Evolutionary conservation across 1,140 invertebrate species (phyloP).

Genomic region (Drosophila grimshawi): DNA sequence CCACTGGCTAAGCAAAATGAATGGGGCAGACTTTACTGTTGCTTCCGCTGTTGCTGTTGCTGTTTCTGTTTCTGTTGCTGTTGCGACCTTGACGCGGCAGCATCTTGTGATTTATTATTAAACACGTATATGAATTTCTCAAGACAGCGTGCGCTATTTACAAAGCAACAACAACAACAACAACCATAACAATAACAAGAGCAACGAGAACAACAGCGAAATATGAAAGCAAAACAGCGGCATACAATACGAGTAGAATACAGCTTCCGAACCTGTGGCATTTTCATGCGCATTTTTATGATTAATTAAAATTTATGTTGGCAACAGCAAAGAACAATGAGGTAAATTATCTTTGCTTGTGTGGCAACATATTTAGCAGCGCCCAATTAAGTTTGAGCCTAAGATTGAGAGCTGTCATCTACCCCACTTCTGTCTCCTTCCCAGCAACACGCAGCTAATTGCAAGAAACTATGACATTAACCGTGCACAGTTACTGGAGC

Average conservation of each 20-base stretch:
- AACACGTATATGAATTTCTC: constrained; percentile 77
- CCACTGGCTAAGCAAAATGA: constrained; percentile 44
- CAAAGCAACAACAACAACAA: constrained; percentile 8
- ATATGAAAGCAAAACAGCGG: constrained; percentile 11
- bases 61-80: neutral
- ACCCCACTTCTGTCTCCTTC: neutral
- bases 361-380: constrained; percentile 39
- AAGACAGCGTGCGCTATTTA: constrained; percentile 55
- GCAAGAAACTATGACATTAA: constrained; percentile 30
- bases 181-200: neutral
- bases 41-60: constrained; percentile 2
- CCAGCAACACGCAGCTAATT: constrained; percentile 14
- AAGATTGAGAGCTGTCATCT: constrained; percentile 32
- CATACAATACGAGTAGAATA: constrained; percentile 12
- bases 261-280: constrained; percentile 51
- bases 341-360: constrained; percentile 20
- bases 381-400: constrained; percentile 56
- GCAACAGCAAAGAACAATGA: constrained; percentile 25
- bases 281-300: constrained; percentile 78
- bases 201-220: constrained; percentile 25
- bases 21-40: constrained; percentile 24
- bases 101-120: constrained; percentile 82
- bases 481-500: constrained; percentile 16
- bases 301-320: constrained; percentile 81
- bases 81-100: constrained; percentile 43